These are phyloP conservation scores for Enteromius argenteus DNA, from an alignment of 2,797 vertebrate species.

Conservation along the genomic window DNA sequence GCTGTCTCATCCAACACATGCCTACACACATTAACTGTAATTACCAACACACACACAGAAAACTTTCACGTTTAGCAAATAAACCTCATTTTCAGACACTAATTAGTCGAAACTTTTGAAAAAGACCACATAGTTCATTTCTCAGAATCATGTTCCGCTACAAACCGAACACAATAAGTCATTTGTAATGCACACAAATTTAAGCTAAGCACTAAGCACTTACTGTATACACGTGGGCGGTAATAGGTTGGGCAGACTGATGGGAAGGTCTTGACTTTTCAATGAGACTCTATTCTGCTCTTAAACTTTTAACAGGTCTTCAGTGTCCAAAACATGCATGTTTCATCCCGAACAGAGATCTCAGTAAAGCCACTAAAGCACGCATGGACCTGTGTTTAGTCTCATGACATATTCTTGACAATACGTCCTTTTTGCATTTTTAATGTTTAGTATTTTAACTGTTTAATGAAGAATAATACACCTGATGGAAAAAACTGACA, in stretches of 20 bases:
- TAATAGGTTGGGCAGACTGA: conserved; percentile 6
- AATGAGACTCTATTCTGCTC: conserved; percentile 23
- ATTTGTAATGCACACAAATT: not conserved
- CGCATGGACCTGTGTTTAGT: not conserved
- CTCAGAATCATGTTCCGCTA: not conserved
- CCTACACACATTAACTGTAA: conserved; percentile 52
- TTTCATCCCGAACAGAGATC: conserved; percentile 31
- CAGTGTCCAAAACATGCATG: conserved; percentile 1
- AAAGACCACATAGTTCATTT: not conserved
- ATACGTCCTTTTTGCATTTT: not conserved
- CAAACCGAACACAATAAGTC: not conserved
- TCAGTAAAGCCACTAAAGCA: not conserved
- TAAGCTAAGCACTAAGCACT: not conserved
- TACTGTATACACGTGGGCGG: not conserved
- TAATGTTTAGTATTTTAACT: not conserved
- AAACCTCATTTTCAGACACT: not conserved
- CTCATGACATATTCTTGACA: not conserved
- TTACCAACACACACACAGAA: conserved; percentile 18
- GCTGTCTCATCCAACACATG: conserved; percentile 54
- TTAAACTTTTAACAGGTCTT: conserved; percentile 41
- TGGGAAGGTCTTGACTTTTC: conserved; percentile 12
- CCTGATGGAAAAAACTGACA: not conserved
- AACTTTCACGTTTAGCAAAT: not conserved
- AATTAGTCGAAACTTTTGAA: not conserved
- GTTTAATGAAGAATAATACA: not conserved